Evolutionary conservation across 2,797 vertebrate genomes (phyloP).

Genomic region (Coendou prehensilis): DNA sequence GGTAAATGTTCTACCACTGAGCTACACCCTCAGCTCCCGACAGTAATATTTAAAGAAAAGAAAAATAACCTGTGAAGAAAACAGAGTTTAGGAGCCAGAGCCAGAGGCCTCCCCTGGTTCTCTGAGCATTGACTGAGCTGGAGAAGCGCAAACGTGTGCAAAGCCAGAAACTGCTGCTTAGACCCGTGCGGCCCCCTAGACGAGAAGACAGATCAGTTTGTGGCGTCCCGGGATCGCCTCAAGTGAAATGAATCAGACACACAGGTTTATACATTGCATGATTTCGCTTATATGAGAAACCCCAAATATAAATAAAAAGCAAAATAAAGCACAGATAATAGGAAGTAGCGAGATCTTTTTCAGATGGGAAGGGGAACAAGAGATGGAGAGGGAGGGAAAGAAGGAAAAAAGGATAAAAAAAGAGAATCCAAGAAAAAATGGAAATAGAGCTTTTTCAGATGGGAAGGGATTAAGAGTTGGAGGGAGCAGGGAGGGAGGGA

Average conservation of each 20-base stretch:
- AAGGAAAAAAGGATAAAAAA: background rate
- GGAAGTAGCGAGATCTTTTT: background rate
- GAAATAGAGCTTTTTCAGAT: background rate
- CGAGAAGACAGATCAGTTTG: background rate
- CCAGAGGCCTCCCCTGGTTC: background rate
- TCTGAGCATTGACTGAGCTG: background rate
- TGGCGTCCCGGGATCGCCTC: background rate
- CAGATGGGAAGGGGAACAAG: background rate
- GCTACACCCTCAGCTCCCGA: background rate
- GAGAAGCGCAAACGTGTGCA: background rate
- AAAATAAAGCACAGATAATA: background rate
- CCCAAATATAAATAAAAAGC: background rate
- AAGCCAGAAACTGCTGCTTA: background rate
- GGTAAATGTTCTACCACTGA: background rate
- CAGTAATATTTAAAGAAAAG: background rate
- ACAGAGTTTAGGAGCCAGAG: background rate
- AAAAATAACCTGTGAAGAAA: background rate
- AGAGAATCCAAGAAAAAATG: background rate
- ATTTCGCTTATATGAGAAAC: background rate
- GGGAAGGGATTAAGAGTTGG: background rate
- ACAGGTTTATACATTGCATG: background rate
- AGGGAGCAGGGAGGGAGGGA: background rate
- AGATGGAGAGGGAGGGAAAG: background rate
- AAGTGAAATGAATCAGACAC: background rate
- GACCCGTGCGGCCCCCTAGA: background rate